Evolutionary conservation across 2,113 vertebrate species (phyloP).

Genomic region (Hyperopisus bebe): DNA sequence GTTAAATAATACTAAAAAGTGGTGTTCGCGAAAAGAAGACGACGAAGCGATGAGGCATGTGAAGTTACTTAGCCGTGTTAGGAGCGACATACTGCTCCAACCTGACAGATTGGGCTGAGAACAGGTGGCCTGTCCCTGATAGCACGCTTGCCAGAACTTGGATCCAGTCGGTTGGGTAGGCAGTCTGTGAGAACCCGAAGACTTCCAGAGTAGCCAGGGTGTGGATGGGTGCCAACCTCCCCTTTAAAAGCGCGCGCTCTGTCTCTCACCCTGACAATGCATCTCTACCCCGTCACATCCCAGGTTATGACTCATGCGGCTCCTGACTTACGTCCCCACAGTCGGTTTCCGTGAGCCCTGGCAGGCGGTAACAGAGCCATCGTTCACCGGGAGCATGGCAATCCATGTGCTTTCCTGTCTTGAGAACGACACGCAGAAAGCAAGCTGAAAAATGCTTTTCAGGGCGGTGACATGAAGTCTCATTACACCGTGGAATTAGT

Average conservation of each 20-base stretch:
- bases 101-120: constrained; percentile 12
- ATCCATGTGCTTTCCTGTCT: not conserved
- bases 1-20: not conserved
- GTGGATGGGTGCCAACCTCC: not conserved
- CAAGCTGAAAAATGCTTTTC: not conserved
- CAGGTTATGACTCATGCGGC: not conserved
- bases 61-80: constrained; percentile 7
- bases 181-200: not conserved
- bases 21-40: not conserved
- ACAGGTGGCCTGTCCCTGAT: constrained; percentile 19
- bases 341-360: not conserved
- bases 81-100: not conserved
- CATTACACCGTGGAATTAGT: not conserved
- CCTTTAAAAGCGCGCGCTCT: not conserved
- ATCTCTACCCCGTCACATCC: not conserved
- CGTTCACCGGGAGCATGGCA: not conserved
- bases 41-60: not conserved
- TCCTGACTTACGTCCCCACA: not conserved
- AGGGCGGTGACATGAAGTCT: not conserved
- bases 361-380: not conserved
- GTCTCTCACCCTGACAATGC: constrained; percentile 1
- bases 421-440: not conserved
- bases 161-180: constrained; percentile 17
- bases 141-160: constrained; percentile 1
- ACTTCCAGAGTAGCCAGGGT: constrained; percentile 1